Conservation (phyloP, 2,113 vertebrate genomes). For the Microcebus tavaratra region DNA sequence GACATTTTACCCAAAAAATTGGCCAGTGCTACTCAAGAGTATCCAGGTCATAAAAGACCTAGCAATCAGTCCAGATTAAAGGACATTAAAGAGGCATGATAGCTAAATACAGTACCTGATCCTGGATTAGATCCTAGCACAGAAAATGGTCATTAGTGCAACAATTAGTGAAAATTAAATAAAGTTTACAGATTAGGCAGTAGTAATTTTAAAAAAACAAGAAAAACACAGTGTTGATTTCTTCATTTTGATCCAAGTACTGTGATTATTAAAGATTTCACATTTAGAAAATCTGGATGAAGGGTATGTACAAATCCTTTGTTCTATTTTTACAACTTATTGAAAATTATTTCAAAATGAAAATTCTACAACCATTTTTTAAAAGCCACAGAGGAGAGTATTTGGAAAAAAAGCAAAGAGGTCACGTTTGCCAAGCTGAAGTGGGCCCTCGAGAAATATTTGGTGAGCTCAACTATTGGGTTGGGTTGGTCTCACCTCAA, state of each 20-base stretch:
- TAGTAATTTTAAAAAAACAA: neutral
- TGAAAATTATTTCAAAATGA: constrained; percentile 18
- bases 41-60: neutral
- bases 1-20: neutral
- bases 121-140: neutral
- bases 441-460: neutral
- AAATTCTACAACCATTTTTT: neutral
- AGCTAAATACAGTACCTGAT: neutral
- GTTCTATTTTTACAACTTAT: neutral
- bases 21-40: neutral
- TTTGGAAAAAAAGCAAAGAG: neutral
- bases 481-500: constrained; percentile 16
- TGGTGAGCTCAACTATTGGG: neutral
- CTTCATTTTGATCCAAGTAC: neutral
- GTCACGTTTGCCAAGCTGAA: neutral
- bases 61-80: neutral
- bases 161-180: neutral
- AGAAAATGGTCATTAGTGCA: neutral
- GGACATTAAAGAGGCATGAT: neutral
- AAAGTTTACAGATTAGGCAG: neutral
- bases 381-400: neutral
- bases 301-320: neutral
- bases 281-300: neutral
- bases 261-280: neutral
- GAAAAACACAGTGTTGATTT: neutral